A percentile compares a stretch with the other conserved stretches of the same genome.
These are phyloP conservation scores for Chloroceryle amazona DNA, from an alignment of 2,797 vertebrate genomes.

Conservation along the genomic window DNA sequence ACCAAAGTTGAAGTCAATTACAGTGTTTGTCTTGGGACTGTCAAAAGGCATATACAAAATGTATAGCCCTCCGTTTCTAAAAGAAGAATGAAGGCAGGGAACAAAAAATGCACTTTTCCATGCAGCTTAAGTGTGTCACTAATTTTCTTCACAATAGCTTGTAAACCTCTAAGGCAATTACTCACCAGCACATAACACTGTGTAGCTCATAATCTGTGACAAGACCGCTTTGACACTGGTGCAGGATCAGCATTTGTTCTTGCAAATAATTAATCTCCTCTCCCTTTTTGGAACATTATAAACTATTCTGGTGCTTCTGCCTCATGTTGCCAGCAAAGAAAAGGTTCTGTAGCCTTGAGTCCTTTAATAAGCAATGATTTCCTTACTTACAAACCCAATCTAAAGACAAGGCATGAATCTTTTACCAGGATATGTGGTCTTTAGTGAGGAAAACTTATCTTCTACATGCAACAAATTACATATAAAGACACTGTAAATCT, in stretches of 20 bases:
- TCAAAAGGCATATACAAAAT: neutral
- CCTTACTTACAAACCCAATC: neutral
- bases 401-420: neutral
- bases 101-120: neutral
- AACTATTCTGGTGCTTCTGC: neutral
- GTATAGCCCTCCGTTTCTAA: neutral
- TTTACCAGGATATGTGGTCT: neutral
- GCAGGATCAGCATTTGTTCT: neutral
- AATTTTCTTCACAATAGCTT: neutral
- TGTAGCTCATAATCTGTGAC: neutral
- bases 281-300: neutral
- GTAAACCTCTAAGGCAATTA: neutral
- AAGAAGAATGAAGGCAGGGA: neutral
- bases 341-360: neutral
- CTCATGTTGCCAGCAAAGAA: neutral
- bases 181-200: accelerated
- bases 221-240: neutral
- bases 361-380: neutral
- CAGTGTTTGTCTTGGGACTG: neutral
- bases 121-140: neutral
- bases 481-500: neutral
- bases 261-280: neutral
- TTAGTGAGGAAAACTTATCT: neutral
- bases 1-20: neutral
- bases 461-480: neutral